Conservation (phyloP, 2,797 vertebrate genomes). For the Scyliorhinus canicula region DNA sequence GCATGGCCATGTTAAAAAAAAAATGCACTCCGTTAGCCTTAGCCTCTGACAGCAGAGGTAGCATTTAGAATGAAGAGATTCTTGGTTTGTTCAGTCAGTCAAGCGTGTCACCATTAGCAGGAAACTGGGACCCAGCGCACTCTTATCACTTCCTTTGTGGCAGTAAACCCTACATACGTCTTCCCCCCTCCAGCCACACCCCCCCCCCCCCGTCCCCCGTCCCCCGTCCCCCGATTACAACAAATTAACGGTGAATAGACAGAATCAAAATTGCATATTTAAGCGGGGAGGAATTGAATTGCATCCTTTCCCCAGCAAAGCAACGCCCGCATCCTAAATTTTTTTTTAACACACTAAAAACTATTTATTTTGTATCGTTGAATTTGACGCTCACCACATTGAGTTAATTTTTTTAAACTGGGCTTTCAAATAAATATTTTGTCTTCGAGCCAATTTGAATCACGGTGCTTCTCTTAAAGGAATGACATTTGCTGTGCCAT, state of each 20-base stretch:
- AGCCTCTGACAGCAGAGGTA: constrained; percentile 47
- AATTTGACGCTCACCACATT: neutral
- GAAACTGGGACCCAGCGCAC: constrained; percentile 44
- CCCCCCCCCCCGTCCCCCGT: too few relatives aligned
- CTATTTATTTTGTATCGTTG: neutral
- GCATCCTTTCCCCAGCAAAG: neutral
- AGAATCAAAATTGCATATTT: neutral
- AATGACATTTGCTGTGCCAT: constrained; percentile 40
- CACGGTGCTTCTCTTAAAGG: constrained; percentile 30
- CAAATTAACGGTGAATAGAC: neutral
- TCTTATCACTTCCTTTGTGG: constrained; percentile 44
- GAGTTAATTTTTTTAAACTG: constrained; percentile 27
- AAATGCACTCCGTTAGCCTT: neutral
- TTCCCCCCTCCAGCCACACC: too few relatives aligned
- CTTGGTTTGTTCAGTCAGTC: constrained; percentile 47
- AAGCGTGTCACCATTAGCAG: constrained; percentile 52
- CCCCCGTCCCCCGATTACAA: neutral
- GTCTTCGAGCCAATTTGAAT: constrained; percentile 23
- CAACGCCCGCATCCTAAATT: neutral
- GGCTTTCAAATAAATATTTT: constrained; percentile 38
- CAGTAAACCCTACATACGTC: neutral
- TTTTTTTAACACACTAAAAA: neutral
- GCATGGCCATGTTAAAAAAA: neutral
- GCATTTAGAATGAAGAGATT: constrained; percentile 45
- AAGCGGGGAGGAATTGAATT: neutral